Conservation (phyloP, 2,113 vertebrate genomes). For the Blennius ocellaris region DNA sequence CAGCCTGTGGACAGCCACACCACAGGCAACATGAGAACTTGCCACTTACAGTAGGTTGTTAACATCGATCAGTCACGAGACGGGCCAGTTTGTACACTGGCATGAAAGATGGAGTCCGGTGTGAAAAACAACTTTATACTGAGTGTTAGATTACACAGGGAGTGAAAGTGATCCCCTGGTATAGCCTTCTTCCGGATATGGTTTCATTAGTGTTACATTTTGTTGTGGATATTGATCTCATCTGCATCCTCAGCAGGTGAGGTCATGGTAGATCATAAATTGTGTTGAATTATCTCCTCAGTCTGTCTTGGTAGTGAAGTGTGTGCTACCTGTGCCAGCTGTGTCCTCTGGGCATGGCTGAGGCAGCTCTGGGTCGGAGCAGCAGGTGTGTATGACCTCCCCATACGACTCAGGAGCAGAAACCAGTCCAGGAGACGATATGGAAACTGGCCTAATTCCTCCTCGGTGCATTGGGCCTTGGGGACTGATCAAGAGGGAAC, state of each 20-base stretch:
- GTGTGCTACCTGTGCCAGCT: constrained; percentile 66
- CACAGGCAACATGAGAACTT: constrained; percentile 57
- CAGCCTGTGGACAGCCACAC: constrained; percentile 48
- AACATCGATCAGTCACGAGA: constrained; percentile 58
- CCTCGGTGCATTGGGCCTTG: constrained; percentile 39
- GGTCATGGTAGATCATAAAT: constrained; percentile 7
- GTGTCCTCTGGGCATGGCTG: constrained; percentile 55
- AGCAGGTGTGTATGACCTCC: constrained; percentile 54
- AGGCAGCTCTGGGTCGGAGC: constrained; percentile 68
- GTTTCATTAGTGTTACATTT: constrained; percentile 12
- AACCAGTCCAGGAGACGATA: constrained; percentile 81
- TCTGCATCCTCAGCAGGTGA: constrained; percentile 40
- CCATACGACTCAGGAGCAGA: constrained; percentile 79
- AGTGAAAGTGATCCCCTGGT: constrained; percentile 26
- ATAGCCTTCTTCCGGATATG: constrained; percentile 13
- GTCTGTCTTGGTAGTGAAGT: neutral
- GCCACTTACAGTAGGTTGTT: constrained; percentile 55
- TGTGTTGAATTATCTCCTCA: constrained; percentile 2
- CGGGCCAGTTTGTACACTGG: constrained; percentile 14
- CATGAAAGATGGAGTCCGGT: constrained; percentile 24
- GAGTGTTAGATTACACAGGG: constrained; percentile 32
- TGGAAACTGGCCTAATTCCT: constrained; percentile 81
- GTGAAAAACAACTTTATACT: constrained; percentile 48
- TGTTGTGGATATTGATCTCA: constrained; percentile 36
- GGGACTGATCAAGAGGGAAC: constrained; percentile 54